Evolutionary conservation across 92 coral and sea anemone genomes (phyloP).

Genomic region (Hydrozoanthus gracilis): DNA sequence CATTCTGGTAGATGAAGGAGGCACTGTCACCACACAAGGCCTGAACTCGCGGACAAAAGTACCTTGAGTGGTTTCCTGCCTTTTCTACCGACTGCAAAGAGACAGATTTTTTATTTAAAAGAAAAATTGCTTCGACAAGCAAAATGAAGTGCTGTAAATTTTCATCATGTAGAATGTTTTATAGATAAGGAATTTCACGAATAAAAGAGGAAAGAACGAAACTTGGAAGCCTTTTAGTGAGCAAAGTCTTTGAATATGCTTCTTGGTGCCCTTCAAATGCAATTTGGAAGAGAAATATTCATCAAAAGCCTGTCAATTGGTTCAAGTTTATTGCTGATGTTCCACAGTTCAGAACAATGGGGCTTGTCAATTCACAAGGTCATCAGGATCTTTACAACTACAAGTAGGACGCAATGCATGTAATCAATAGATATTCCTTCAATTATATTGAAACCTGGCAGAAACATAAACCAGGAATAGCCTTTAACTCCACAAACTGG

Average conservation of each 20-base stretch:
- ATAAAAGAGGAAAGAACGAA: constrained; percentile 14
- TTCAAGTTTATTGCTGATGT: background rate
- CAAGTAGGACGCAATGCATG: constrained; percentile 22
- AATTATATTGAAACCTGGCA: constrained; percentile 35
- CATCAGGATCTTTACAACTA: constrained; percentile 32
- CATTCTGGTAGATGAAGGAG: constrained; percentile 54
- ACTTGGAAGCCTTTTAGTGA: constrained; percentile 41
- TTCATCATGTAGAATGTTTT: constrained; percentile 28
- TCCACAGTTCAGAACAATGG: constrained; percentile 3
- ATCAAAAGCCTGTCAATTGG: background rate
- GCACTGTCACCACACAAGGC: constrained; percentile 29
- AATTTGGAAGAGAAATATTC: constrained; percentile 19
- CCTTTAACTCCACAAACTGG: constrained; percentile 46
- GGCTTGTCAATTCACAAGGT: constrained; percentile 26
- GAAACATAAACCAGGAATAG: constrained; percentile 14
- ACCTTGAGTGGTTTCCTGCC: constrained; percentile 7
- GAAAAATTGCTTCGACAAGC: constrained; percentile 47
- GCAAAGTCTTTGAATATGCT: constrained; percentile 18
- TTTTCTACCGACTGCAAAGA: constrained; percentile 12
- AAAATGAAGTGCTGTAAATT: constrained; percentile 61
- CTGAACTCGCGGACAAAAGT: constrained; percentile 53
- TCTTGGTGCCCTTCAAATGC: constrained; percentile 33
- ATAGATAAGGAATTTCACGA: constrained; percentile 29
- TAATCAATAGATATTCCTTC: constrained; percentile 13
- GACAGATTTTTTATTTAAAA: constrained; percentile 46